Base-by-base conservation (phyloP, 2,113 vertebrate species). In the Tupaia tana region DNA sequence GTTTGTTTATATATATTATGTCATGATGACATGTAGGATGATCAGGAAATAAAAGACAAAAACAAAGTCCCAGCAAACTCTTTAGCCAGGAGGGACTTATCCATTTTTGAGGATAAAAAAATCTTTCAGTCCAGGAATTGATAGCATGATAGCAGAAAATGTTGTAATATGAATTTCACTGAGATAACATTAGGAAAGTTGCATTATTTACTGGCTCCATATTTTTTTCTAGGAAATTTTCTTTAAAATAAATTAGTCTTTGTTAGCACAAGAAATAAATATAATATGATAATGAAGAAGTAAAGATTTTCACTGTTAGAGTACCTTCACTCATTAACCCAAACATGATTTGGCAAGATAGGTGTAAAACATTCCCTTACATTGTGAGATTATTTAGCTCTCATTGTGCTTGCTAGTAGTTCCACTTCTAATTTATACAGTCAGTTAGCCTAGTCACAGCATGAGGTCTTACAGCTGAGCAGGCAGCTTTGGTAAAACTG, bases 391-490 rank as follows among this genome's bases (percentile, higher is more conserved):
- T 96, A 74, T 75, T 79, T 79, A 86, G 71, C 86, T 87, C 71
- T 93, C 83, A 73, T 92, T 95, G 75, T 96, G 64, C 61, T 86
- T 95, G 56, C 52, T 95, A 80, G 43, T 82, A 43, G 54, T 77
- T 92, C 75, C 86, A 86, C 70, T 96, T 89, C 83, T 95, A 96
- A 97, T 96, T 97, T 97, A 97, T 97, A 95, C 82, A 96, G 78
- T 93, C 89, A 95, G 81, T 97, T 97, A 96, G 88, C 93, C 95
- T 95, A 71, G 91, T 90, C 93, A 91, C 96, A 95, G 96, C 89
- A 92, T 92, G 96, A 82, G 59, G 73, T 90, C 84, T 97, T 92
- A 88, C 73, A 96, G 95, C 90, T 93, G 82, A 97, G 88, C 85
- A 94, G 95, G 74, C 75, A 59, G 66, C 78, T 95, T 95, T 97